Evolutionary conservation across 2,888 invertebrate genomes (phyloP).

Genomic region (Cyclophora albipunctata): DNA sequence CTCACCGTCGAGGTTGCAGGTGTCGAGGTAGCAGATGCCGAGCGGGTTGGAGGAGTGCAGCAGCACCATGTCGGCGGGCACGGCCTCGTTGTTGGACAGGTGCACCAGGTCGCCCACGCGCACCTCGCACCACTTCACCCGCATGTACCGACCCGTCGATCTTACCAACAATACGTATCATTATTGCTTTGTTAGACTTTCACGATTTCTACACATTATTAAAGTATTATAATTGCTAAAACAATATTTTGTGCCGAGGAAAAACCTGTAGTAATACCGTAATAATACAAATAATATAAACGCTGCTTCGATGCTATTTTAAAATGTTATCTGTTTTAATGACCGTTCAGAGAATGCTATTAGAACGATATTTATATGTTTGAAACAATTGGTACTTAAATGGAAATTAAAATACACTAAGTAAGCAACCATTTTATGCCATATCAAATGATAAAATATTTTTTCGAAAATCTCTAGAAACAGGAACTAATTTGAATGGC

Average conservation of each 20-base stretch:
- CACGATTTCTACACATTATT: background rate
- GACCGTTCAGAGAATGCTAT: too few species aligned
- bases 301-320: too few species aligned
- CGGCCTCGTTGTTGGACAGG: constrained; percentile 95
- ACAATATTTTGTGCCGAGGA: constrained; percentile 15
- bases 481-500: too few species aligned
- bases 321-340: too few species aligned
- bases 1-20: constrained; percentile 97
- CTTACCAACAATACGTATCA: constrained; percentile 49
- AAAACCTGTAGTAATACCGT: too few species aligned
- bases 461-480: too few species aligned
- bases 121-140: constrained; percentile 92
- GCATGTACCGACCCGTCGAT: constrained; percentile 86
- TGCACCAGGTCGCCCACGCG: constrained; percentile 96
- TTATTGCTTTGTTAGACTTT: too few species aligned
- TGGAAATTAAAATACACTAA: too few species aligned
- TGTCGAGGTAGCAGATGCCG: constrained; percentile 95
- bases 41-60: constrained; percentile 90
- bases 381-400: too few species aligned
- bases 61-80: constrained; percentile 96
- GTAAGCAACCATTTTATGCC: too few species aligned
- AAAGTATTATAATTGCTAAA: background rate
- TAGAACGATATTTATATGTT: too few species aligned
- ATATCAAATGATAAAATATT: too few species aligned
- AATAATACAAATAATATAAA: background rate